Evolutionary conservation across 1,140 invertebrate species (phyloP), one percentile per base, ranked within the genome.

Genomic region (Mamestra configurata): DNA sequence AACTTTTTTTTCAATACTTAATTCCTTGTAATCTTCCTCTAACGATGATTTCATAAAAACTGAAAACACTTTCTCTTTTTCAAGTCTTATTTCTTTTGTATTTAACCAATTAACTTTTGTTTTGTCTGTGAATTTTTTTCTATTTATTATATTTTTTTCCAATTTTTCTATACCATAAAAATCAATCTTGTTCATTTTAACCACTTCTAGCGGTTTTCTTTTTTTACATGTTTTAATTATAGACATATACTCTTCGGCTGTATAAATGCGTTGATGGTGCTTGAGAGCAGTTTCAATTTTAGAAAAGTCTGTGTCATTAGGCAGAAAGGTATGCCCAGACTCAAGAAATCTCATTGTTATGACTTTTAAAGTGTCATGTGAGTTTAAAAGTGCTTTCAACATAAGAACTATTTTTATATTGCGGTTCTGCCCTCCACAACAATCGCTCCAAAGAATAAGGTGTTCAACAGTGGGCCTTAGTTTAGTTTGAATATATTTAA

Each of bases 1-100:
- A 64, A 35, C 27, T n/a, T 64, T 64, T 64, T 64, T 64, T 64
- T 35, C 59, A 64, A 64, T 64, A 4, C 0, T 64, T 27, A 57
- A 4, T 57, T 57, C 22, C 7, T 57, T 57, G 22, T 27, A 27
- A 22, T 55, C 18, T 22, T 49, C 51, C 51, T 55, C 1, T 55
- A 55, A 55, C 20, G 51, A 55, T 55, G 51, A 55, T 55, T 55
- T 55, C 51, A 55, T 55, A 55, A 55, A 55, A 11, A 55, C 15
- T 55, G 0, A 55, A 55, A 55, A 55, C 51, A 22, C 51, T 55
- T 55, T 55, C 51, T 55, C 51, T 55, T 24, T 20, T 55, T 55
- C 51, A 20, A 55, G n/a, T 55, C 51, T 55, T 55, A 55, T 55
- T 55, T 55, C 18, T 55, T 55, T 55, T 55, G 18, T 55, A 55